Evolutionary conservation across 2,113 vertebrate genomes (phyloP).

Genomic region (Calyptommatus sinebrachiatus): DNA sequence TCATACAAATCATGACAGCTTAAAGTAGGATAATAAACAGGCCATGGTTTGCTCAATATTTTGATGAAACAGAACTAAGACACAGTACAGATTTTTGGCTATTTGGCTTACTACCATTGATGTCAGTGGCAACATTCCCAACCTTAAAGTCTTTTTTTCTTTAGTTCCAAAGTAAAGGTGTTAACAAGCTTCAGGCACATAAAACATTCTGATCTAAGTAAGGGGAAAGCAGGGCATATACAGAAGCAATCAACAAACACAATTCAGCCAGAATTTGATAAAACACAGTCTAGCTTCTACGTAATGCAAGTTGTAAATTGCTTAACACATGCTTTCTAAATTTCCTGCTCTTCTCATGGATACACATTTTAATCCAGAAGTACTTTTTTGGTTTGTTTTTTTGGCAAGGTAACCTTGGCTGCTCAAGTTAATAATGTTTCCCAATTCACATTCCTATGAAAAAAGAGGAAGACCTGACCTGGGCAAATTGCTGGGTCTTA

Average conservation of each 20-base stretch:
- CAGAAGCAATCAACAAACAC: conserved; percentile 43
- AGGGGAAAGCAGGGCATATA: conserved; percentile 37
- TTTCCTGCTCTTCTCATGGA: conserved; percentile 59
- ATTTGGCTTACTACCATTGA: not conserved
- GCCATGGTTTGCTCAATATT: not conserved
- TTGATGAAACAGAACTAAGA: conserved; percentile 1
- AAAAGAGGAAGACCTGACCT: conserved; percentile 17
- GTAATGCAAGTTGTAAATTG: conserved; percentile 51
- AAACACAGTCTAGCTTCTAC: conserved; percentile 35
- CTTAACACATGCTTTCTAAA: conserved; percentile 37
- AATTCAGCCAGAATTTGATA: conserved; percentile 57
- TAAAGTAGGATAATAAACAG: not conserved
- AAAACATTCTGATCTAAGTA: conserved; percentile 37
- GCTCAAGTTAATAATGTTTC: conserved; percentile 39
- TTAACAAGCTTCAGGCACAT: conserved; percentile 36
- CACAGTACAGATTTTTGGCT: not conserved
- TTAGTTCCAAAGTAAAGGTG: conserved; percentile 31
- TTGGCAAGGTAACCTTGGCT: conserved; percentile 60
- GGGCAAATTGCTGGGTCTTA: conserved; percentile 49
- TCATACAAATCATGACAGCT: not conserved
- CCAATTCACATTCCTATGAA: conserved; percentile 2
- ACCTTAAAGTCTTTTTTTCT: not conserved
- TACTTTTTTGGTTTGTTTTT: conserved; percentile 50
- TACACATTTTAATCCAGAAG: conserved; percentile 37
- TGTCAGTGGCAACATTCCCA: conserved; percentile 10